A percentile compares a stretch with the other conserved stretches of the same genome.
These are phyloP conservation scores for Numida meleagris DNA, from an alignment of 2,113 vertebrate genomes.

Conservation along the genomic window DNA sequence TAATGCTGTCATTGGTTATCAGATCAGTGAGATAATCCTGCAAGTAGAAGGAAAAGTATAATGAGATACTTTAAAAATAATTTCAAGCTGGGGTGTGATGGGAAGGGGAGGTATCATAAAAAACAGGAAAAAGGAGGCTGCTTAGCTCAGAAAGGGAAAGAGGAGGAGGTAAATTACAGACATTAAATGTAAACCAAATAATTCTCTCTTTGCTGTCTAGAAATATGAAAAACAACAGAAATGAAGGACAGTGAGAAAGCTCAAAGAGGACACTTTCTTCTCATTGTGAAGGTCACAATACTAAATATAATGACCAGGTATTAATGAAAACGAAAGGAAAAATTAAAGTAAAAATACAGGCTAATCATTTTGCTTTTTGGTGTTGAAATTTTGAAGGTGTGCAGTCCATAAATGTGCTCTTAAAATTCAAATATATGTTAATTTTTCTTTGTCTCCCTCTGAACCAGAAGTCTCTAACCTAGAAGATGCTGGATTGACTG, in stretches of 20 bases:
- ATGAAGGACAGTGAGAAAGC: not conserved
- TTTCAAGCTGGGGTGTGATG: not conserved
- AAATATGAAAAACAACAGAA: not conserved
- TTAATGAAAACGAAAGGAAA: not conserved
- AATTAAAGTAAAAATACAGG: not conserved
- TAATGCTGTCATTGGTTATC: slow-evolving; percentile 96
- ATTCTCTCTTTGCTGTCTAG: not conserved
- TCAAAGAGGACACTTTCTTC: not conserved
- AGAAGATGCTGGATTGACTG: not conserved
- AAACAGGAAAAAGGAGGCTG: not conserved
- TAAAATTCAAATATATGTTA: not conserved
- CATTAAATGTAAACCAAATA: not conserved
- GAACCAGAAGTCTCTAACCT: not conserved
- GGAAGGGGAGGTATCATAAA: not conserved
- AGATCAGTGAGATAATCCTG: slow-evolving; percentile 97
- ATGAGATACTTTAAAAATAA: slow-evolving; percentile 30
- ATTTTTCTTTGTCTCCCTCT: not conserved
- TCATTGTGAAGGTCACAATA: not conserved
- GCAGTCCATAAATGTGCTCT: not conserved
- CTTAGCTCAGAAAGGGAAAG: not conserved
- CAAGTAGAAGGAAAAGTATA: slow-evolving; percentile 27
- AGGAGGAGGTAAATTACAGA: not conserved
- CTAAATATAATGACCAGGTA: not conserved
- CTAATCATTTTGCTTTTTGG: not conserved
- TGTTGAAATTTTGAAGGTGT: not conserved